phyloP scores from a whole-genome alignment of 64 coral and sea anemone genomes.

The Orbicella faveolata region DNA sequence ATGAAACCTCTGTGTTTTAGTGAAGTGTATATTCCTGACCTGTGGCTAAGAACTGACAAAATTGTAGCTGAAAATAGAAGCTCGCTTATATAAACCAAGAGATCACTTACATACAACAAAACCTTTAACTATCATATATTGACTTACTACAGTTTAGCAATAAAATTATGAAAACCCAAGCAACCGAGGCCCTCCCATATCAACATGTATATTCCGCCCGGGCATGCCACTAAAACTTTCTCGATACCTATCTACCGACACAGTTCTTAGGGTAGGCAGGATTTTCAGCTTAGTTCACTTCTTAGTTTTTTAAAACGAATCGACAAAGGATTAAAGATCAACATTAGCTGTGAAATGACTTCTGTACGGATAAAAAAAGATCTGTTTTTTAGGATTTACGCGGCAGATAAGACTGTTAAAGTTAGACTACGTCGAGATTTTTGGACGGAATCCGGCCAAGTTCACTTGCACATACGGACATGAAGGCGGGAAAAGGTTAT shows the following conservation, averaged over 20 bases:
- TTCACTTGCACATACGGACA: neutral
- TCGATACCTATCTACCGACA: neutral
- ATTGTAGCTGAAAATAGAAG: too few species aligned
- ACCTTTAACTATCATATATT: too few species aligned
- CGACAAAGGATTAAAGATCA: neutral
- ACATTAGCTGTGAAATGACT: neutral
- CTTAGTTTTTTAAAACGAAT: neutral
- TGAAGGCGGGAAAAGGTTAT: neutral
- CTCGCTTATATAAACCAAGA: too few species aligned
- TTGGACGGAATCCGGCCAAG: neutral
- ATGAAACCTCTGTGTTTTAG: too few species aligned
- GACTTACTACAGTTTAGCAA: too few species aligned
- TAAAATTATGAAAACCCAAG: too few species aligned
- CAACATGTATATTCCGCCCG: neutral
- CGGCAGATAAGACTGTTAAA: neutral
- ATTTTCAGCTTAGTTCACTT: neutral
- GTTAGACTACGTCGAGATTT: neutral
- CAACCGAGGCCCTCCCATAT: too few species aligned
- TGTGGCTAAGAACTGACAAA: too few species aligned
- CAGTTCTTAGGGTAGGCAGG: neutral
- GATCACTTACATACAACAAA: too few species aligned
- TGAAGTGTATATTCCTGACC: too few species aligned
- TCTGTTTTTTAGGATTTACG: neutral
- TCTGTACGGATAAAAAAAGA: neutral
- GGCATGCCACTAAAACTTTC: neutral